Evolutionary conservation across 2,113 vertebrate genomes (phyloP), one percentile per base, ranked within the genome.

Genomic region (Misgurnus mizolepis): DNA sequence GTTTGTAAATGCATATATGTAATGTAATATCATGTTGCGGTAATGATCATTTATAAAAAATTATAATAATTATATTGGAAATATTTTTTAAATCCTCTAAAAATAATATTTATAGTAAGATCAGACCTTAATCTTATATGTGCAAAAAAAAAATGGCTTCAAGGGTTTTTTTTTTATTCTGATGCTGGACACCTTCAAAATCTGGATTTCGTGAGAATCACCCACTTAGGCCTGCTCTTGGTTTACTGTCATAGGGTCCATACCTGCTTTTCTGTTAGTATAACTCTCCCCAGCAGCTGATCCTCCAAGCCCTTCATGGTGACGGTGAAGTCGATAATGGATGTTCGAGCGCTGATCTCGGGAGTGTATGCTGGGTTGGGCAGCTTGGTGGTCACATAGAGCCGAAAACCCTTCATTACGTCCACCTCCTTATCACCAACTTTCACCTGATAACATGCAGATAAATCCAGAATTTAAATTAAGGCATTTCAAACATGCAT

Each of bases 281-380:
- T 97, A 84, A 98, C 98, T 89, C 96, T 93, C n/a, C 97, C 96
- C 10, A 99, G 90, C 43, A 99, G 90, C 81, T 99, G 97, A 84
- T 98, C 96, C 88, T 98, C 98, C 71, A 99, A 92, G 58, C 97
- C 98, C 81, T 93, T 95, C 94, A 97, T 94, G 39, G 97, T 99
- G 80, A 99, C 97, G 0, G 97, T 98, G 86, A 99, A 99, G 88
- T 98, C 96, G 22, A 99, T 96, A 82, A 98, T 95, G 76, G 96
- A 95, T 40, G 94, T 96, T 22, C 94, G 95, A 58, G 97, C 96
- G 50, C 95, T 98, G 79, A 98, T 95, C 91, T 98, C 97, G 0
- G 96, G 97, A 45, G 95, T 97, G 45, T 98, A 98, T 5, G 90
- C 91, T 0, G 97, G 98, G 87, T 98, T 99, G 64, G 98, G 93